Evolutionary conservation across 1,140 invertebrate genomes (phyloP).

Genomic region (Anastrepha ludens): DNA sequence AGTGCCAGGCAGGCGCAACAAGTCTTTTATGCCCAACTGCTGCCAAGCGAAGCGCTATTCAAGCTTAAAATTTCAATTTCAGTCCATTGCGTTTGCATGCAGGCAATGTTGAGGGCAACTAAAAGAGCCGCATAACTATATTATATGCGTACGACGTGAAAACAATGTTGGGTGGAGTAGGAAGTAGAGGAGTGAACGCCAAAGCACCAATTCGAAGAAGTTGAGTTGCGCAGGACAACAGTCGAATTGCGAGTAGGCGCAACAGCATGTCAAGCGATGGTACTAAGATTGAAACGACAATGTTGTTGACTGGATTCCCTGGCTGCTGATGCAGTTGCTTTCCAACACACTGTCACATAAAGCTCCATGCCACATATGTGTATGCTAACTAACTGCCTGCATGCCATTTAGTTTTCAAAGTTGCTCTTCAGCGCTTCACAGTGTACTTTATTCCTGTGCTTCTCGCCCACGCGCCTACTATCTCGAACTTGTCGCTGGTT

Average conservation of each 20-base stretch:
- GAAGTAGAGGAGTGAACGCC: neutral
- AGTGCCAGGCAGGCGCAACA: neutral
- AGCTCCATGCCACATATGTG: conserved; percentile 29
- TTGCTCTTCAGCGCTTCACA: neutral
- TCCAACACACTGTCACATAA: neutral
- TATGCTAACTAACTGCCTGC: neutral
- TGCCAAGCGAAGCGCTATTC: conserved; percentile 21
- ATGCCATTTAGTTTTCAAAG: neutral
- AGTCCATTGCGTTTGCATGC: conserved; percentile 30
- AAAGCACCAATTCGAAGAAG: neutral
- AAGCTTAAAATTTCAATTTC: conserved; percentile 52
- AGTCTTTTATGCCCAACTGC: conserved; percentile 47
- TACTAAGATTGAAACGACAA: conserved; percentile 32
- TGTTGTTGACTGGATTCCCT: neutral
- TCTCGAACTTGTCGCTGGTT: neutral
- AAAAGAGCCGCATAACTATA: neutral
- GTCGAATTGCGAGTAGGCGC: conserved; percentile 36
- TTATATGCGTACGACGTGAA: neutral
- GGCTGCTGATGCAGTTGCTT: neutral
- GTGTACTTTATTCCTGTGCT: neutral
- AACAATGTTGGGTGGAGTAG: neutral
- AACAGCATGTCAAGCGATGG: conserved; percentile 20
- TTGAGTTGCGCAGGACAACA: neutral
- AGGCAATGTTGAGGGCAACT: neutral
- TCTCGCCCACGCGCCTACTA: conserved; percentile 17